Conservation (phyloP, 1,140 invertebrate species). For the Parapsyche elsis region DNA sequence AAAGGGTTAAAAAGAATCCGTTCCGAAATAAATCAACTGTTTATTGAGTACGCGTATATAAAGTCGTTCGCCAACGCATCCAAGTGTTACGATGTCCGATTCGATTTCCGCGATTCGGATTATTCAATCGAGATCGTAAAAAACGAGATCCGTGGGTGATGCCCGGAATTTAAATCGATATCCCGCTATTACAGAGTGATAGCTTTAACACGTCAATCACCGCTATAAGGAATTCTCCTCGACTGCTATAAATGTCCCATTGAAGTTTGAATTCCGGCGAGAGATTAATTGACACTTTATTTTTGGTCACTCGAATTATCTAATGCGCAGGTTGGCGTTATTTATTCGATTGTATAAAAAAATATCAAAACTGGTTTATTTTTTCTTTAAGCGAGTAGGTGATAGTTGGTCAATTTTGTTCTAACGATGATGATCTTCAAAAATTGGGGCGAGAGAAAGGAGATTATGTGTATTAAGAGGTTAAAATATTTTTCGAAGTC, state of each 20-base stretch:
- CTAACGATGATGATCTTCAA: conserved; percentile 15
- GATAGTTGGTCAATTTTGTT: conserved; percentile 6
- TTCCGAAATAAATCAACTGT: background rate
- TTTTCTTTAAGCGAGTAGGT: background rate
- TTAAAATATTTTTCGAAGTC: background rate
- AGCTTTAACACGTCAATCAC: background rate
- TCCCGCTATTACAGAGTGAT: background rate
- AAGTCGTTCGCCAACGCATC: conserved; percentile 10
- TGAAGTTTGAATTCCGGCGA: background rate
- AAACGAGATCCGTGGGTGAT: conserved; percentile 23
- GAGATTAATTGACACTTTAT: background rate
- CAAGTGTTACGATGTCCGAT: background rate
- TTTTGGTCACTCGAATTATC: no score
- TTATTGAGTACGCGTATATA: background rate
- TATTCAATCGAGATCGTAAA: conserved; percentile 28
- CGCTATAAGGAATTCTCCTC: background rate
- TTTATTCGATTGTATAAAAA: no score
- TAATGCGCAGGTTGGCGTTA: no score
- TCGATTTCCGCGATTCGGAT: conserved; percentile 24
- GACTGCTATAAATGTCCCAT: background rate
- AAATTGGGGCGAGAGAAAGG: conserved; percentile 27
- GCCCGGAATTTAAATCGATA: conserved; percentile 9
- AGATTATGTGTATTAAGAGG: background rate
- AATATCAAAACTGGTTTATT: no score
- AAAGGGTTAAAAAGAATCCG: background rate